Evolutionary conservation across 1,140 invertebrate species (phyloP).

Genomic region (Cardiocondyla obscurior): DNA sequence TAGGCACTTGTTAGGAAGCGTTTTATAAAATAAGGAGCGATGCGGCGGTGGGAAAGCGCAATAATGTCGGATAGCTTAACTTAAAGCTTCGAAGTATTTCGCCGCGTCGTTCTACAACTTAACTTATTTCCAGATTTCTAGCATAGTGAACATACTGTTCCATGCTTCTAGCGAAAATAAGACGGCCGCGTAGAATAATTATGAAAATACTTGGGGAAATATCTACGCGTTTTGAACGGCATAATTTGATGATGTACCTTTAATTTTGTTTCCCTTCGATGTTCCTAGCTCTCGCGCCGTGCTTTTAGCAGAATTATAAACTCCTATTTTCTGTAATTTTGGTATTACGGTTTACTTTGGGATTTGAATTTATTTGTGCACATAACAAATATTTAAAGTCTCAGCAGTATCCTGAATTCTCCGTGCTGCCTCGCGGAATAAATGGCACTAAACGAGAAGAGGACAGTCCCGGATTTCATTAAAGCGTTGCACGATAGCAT

Average conservation of each 20-base stretch:
- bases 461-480: conserved; percentile 26
- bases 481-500: conserved; percentile 16
- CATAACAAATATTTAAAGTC: conserved; percentile 28
- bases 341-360: background rate
- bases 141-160: background rate
- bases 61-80: background rate
- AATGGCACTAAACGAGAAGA: conserved; percentile 13
- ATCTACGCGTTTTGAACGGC: background rate
- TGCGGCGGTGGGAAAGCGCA: background rate
- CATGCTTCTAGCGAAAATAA: background rate
- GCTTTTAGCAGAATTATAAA: background rate
- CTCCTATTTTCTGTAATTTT: background rate
- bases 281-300: background rate
- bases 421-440: background rate
- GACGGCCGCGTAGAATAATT: background rate
- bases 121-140: background rate
- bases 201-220: background rate
- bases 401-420: background rate
- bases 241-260: background rate
- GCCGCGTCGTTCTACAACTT: background rate
- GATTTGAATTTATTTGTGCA: background rate
- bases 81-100: conserved; percentile 18
- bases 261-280: background rate
- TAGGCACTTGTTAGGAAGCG: background rate
- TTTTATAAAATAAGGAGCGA: background rate